Conservation (phyloP, 2,797 vertebrate species). For the Propithecus perrieri region DNA sequence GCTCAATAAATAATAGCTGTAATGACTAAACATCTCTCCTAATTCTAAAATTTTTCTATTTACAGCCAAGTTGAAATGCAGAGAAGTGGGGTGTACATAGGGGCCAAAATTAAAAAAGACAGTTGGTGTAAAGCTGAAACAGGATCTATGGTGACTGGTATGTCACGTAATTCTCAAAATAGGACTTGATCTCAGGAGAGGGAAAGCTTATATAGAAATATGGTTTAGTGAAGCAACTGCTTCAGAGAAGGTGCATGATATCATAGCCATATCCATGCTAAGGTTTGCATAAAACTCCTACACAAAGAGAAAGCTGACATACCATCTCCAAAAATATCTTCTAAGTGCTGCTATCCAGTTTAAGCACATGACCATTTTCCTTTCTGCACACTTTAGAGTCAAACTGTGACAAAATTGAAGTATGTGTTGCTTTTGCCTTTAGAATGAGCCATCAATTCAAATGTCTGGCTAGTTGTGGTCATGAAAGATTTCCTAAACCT, state of each 20-base stretch:
- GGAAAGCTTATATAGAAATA: not conserved
- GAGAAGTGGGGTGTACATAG: not conserved
- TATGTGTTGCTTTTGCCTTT: not conserved
- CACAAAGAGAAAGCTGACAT: not conserved
- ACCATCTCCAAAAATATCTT: not conserved
- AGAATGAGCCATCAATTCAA: not conserved
- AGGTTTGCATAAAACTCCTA: not conserved
- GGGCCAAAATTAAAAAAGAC: not conserved
- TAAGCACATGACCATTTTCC: not conserved
- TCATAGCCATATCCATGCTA: not conserved
- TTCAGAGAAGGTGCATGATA: not conserved
- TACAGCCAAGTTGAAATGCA: conserved; percentile 17
- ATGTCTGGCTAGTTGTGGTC: not conserved
- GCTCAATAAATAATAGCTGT: not conserved
- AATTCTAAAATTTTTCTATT: conserved; percentile 20
- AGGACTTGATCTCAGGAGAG: not conserved
- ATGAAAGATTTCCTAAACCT: not conserved
- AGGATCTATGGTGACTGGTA: not conserved
- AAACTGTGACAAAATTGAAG: not conserved
- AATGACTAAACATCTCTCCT: not conserved
- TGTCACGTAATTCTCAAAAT: not conserved
- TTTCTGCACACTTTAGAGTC: not conserved
- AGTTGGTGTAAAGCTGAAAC: not conserved
- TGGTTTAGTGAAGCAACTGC: not conserved
- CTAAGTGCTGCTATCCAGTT: not conserved